Percentiles rank a stretch among this genome's conserved stretches.
These are phyloP conservation scores for Montipora sp. DNA, from an alignment of 64 coral and sea anemone species.

Conservation along the genomic window DNA sequence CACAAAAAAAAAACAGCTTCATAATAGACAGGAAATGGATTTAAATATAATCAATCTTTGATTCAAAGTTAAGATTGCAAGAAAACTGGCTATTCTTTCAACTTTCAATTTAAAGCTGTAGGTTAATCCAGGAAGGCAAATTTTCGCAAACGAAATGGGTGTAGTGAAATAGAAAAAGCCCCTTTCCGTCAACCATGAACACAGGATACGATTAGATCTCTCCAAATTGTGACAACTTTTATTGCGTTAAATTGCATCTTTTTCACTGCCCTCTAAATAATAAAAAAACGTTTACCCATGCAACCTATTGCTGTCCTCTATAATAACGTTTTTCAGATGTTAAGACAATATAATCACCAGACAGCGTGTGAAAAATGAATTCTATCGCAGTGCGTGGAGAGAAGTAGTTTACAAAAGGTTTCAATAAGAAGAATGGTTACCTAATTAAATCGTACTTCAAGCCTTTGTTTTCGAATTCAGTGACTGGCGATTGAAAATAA, in stretches of 20 bases:
- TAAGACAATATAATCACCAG: slow-evolving; percentile 19
- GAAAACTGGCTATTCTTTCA: neutral
- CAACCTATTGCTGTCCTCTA: slow-evolving; percentile 22
- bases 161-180: neutral
- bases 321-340: slow-evolving; percentile 22
- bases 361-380: slow-evolving; percentile 33
- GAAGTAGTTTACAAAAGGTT: slow-evolving; percentile 21
- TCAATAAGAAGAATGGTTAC: neutral
- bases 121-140: neutral
- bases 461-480: neutral
- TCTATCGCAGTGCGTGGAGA: slow-evolving; percentile 11
- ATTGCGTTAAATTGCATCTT: neutral
- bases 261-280: neutral
- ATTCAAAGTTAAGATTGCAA: neutral
- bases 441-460: slow-evolving; percentile 36
- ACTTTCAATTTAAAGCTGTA: neutral
- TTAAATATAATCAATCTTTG: slow-evolving; percentile 11
- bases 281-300: slow-evolving; percentile 11
- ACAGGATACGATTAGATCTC: too few relatives aligned
- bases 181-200: too few relatives aligned
- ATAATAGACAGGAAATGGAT: slow-evolving; percentile 47
- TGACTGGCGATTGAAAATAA: slow-evolving; percentile 5
- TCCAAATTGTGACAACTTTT: too few relatives aligned
- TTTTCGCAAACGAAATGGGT: neutral
- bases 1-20: neutral